Evolutionary conservation across 2,113 vertebrate genomes (phyloP).

Genomic region (Sinosuthora webbiana): DNA sequence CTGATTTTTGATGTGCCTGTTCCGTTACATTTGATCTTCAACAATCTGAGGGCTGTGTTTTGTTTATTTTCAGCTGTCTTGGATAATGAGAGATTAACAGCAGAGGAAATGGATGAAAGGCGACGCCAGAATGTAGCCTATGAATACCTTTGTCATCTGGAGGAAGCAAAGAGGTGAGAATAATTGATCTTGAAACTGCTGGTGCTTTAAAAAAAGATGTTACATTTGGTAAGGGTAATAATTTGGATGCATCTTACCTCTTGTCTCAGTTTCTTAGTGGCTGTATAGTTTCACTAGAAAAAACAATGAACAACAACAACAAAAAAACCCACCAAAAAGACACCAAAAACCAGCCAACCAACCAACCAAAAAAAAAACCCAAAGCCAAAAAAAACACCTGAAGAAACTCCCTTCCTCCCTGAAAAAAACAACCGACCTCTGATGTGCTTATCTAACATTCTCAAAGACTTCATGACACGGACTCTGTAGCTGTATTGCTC

Average conservation of each 20-base stretch:
- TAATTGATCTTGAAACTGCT: neutral
- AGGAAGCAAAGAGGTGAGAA: constrained; percentile 94
- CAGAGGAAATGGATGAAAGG: constrained; percentile 98
- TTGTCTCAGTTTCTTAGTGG: neutral
- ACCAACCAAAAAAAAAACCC: neutral
- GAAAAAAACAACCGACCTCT: fast-evolving
- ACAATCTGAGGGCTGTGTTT: neutral
- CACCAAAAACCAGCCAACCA: no score
- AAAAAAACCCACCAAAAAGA: neutral
- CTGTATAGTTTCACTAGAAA: neutral
- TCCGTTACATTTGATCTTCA: neutral
- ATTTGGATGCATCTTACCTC: neutral
- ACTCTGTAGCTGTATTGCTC: neutral
- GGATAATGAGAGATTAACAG: constrained; percentile 95
- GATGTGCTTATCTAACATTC: neutral
- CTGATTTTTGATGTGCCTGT: neutral
- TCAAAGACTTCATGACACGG: neutral
- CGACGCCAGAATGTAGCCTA: constrained; percentile 97
- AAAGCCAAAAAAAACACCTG: neutral
- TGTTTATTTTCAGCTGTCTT: constrained; percentile 83
- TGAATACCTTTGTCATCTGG: constrained; percentile 97
- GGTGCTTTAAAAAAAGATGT: neutral
- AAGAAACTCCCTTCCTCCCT: neutral
- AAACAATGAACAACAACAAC: neutral
- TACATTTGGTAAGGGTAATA: neutral